A percentile compares a stretch with the other conserved stretches of the same genome.
Conservation (phyloP, 2,888 invertebrate species). For the Noctua janthina region DNA sequence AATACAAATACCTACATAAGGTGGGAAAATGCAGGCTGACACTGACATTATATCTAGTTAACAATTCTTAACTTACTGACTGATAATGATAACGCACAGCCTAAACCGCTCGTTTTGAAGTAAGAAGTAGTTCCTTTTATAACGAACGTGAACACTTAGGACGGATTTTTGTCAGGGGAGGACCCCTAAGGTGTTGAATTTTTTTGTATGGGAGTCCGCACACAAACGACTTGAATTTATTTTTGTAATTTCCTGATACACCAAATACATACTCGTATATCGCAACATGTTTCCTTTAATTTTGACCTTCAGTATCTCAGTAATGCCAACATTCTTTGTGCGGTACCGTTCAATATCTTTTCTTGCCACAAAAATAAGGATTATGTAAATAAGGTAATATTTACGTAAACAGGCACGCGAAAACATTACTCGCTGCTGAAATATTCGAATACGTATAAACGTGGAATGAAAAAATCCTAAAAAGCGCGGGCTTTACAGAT, state of each 20-base stretch:
- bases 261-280: background rate
- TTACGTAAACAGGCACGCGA: conserved; percentile 58
- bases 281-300: conserved; percentile 18
- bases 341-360: conserved; percentile 45
- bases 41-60: background rate
- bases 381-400: conserved; percentile 64
- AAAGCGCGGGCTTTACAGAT: conserved; percentile 36
- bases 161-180: background rate
- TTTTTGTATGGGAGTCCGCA: background rate
- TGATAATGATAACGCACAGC: background rate
- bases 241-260: background rate
- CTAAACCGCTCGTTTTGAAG: background rate
- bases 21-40: conserved; percentile 3
- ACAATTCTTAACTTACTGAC: background rate
- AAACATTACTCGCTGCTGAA: conserved; percentile 42
- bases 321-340: conserved; percentile 37
- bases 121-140: background rate
- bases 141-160: background rate
- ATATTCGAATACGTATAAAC: conserved; percentile 51
- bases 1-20: conserved; percentile 22
- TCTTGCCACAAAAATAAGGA: conserved; percentile 39
- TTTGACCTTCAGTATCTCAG: conserved; percentile 33
- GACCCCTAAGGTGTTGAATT: background rate
- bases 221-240: background rate
- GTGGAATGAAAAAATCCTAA: conserved; percentile 47